Conservation (phyloP, 2,113 vertebrate genomes). For the Dicentrarchus labrax region DNA sequence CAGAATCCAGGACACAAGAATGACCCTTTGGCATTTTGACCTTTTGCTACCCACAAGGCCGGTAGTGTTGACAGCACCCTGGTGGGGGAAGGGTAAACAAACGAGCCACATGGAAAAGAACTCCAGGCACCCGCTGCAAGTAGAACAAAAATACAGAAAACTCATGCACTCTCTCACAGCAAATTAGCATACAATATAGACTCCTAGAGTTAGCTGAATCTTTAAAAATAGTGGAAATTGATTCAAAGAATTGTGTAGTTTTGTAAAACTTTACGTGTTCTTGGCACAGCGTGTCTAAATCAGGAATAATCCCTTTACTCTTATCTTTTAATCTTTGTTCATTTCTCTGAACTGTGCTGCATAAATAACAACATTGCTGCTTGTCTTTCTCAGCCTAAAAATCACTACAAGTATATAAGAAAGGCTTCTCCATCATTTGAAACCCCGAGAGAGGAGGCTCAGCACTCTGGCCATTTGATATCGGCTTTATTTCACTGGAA, state of each 20-base stretch:
- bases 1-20: slow-evolving; percentile 30
- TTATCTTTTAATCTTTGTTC: slow-evolving; percentile 46
- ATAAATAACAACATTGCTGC: slow-evolving; percentile 41
- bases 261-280: slow-evolving; percentile 20
- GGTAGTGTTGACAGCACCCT: slow-evolving; percentile 68
- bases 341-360: slow-evolving; percentile 31
- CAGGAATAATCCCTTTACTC: slow-evolving; percentile 32
- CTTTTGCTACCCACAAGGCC: slow-evolving; percentile 48
- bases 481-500: slow-evolving; percentile 38
- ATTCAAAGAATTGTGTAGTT: neutral
- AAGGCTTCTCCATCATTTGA: slow-evolving; percentile 18
- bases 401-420: neutral
- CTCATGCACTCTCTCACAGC: neutral
- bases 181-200: slow-evolving; percentile 17
- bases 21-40: slow-evolving; percentile 61
- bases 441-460: neutral
- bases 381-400: neutral
- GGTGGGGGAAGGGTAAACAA: slow-evolving; percentile 70
- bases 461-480: slow-evolving; percentile 31
- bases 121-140: slow-evolving; percentile 39
- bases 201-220: slow-evolving; percentile 10
- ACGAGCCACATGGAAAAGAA: slow-evolving; percentile 52
- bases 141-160: slow-evolving; percentile 9
- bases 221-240: slow-evolving; percentile 5
- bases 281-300: slow-evolving; percentile 7